Conservation (phyloP, 2,113 vertebrate species). For the Myotis brandtii region DNA sequence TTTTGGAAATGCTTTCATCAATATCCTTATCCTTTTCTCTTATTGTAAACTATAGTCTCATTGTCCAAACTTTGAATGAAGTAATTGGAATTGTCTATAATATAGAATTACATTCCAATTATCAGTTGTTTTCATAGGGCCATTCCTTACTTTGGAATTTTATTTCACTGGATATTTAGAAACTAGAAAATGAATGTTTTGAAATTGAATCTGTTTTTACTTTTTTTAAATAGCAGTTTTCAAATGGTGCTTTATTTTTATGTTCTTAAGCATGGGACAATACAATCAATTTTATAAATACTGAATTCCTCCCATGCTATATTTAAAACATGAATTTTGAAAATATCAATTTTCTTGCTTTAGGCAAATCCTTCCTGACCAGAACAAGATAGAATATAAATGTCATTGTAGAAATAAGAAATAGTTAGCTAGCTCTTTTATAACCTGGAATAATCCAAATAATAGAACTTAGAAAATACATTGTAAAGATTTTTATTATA, state of each 20-base stretch:
- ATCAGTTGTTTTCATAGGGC: too few relatives aligned
- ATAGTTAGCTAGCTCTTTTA: not conserved
- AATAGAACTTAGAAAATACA: not conserved
- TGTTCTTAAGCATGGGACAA: not conserved
- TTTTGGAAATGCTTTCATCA: too few relatives aligned
- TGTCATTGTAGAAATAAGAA: not conserved
- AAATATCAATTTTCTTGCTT: not conserved
- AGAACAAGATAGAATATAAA: not conserved
- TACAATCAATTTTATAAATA: not conserved
- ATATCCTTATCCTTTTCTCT: too few relatives aligned
- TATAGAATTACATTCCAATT: too few relatives aligned
- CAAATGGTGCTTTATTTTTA: not conserved
- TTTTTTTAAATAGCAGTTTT: not conserved
- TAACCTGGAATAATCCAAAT: not conserved
- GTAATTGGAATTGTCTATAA: too few relatives aligned
- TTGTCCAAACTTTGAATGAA: too few relatives aligned
- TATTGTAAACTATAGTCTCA: too few relatives aligned
- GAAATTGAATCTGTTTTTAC: too few relatives aligned
- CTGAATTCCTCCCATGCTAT: not conserved
- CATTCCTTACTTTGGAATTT: too few relatives aligned
- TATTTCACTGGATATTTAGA: too few relatives aligned
- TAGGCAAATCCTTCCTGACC: not conserved
- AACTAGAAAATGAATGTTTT: too few relatives aligned
- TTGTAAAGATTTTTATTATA: not conserved
- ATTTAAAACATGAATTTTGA: slow-evolving; percentile 11